Conservation (phyloP, 2,113 vertebrate genomes). For the Neogale vison region DNA sequence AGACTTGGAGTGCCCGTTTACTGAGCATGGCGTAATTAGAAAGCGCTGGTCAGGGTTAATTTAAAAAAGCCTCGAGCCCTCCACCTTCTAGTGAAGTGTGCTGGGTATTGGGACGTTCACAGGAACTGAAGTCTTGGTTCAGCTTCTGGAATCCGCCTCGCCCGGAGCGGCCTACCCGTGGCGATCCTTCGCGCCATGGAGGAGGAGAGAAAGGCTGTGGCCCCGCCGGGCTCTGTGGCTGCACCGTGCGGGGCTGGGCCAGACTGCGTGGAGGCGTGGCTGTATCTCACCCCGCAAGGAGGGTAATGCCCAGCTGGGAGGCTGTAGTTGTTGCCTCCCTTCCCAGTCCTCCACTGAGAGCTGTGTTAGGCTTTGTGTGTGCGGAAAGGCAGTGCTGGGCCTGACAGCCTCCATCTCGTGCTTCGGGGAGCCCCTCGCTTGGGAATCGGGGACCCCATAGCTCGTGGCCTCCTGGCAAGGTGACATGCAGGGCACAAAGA, state of each 20-base stretch:
- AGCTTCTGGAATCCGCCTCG: background rate
- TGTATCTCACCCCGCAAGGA: slow-evolving; percentile 56
- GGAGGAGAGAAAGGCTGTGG: background rate
- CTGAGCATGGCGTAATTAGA: background rate
- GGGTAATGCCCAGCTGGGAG: slow-evolving; percentile 40
- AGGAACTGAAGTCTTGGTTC: background rate
- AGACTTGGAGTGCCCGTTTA: background rate
- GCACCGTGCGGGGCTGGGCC: slow-evolving; percentile 62
- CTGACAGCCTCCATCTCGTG: background rate
- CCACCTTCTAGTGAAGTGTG: background rate
- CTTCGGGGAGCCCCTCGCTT: background rate
- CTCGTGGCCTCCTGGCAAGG: background rate
- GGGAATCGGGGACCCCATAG: background rate
- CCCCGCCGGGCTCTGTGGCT: slow-evolving; percentile 59
- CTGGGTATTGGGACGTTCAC: background rate
- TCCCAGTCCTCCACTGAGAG: background rate
- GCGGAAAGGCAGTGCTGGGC: background rate
- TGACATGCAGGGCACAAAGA: slow-evolving; percentile 69
- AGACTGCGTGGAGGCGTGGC: background rate
- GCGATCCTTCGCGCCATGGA: background rate
- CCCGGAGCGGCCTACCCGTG: rapidly evolving
- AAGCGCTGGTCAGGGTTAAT: background rate
- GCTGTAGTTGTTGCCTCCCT: slow-evolving; percentile 5
- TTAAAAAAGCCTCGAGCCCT: background rate
- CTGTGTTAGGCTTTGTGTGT: background rate